These are phyloP conservation scores for Drosophila neonasuta DNA, from an alignment of 2,888 invertebrate genomes.

Conservation along the genomic window DNA sequence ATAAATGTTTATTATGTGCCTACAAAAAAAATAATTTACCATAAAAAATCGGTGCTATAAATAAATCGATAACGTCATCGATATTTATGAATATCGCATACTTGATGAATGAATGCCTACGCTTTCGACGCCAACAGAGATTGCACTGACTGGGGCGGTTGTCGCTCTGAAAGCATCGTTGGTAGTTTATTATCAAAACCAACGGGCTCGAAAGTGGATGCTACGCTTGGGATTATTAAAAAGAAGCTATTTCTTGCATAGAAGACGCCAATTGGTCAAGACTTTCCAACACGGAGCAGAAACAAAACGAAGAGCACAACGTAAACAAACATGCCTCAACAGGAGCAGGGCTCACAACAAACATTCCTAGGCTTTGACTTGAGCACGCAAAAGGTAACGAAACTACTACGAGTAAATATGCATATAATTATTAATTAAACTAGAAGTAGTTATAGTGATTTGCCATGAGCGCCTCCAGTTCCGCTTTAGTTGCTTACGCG, in stretches of 20 bases:
- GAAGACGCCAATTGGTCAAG: not conserved
- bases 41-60: too few relatives aligned
- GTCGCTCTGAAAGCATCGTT: conserved; percentile 9
- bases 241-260: not conserved
- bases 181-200: conserved; percentile 22
- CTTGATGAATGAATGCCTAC: conserved; percentile 13
- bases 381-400: conserved; percentile 89
- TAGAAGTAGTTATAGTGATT: conserved; percentile 1
- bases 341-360: conserved; percentile 43
- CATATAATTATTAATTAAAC: not conserved
- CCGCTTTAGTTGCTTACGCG: conserved; percentile 17
- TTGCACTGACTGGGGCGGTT: conserved; percentile 2
- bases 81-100: too few relatives aligned
- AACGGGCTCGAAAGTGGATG: conserved; percentile 19
- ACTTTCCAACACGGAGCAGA: conserved; percentile 2
- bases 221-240: not conserved
- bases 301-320: conserved; percentile 2
- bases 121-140: conserved; percentile 5
- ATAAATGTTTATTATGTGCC: too few relatives aligned
- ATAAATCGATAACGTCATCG: too few relatives aligned
- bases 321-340: conserved; percentile 30
- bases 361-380: conserved; percentile 92
- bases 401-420: not conserved
- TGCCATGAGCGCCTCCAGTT: conserved; percentile 1
- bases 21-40: too few relatives aligned